Evolutionary conservation across 2,797 vertebrate genomes (phyloP), one percentile per base, ranked within the genome.

Genomic region (Notoglanidium macrostoma): DNA sequence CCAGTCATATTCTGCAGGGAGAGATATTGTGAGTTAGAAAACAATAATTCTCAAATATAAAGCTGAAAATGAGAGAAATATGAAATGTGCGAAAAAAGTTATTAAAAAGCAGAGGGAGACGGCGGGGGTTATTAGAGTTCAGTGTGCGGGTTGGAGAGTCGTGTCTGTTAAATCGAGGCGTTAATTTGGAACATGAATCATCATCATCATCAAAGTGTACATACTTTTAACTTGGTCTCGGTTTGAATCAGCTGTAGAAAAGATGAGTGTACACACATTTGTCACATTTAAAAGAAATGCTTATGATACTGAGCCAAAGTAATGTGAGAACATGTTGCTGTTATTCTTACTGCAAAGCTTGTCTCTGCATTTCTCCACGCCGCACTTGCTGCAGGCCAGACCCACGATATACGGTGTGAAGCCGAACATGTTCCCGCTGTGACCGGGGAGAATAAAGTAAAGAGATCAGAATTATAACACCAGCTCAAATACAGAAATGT

Each of bases 311-410:
- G 44, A 82, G 40, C 6, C 8, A 46, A 46, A n/a, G 17, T 63
- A 44, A 63, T 0, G 11, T 59, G 23, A 63, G 44, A 65, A 81
- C 19, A n/a, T 84, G 46, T 5, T 81, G 57, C 23, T 2, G 49
- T 21, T 70, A 8, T 85, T 87, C 92, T 89, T 89, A 92, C 91
- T 88, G 90, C 92, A 92, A 49, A 89, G 55, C 29, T 90, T 91
- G 59, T 89, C 67, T 77, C 86, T 19, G 73, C 92, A 92, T 46
- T 73, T 74, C 35, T 86, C 89, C 44, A 83, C 65, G 14, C 92
- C 85, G 78, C 92, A 92, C 17, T 77, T 65, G 17, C 86, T 88
- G 88, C 92, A 92, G 29, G 88, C 51, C 73, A 84, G 57, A 55
- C 91, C 91, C 40, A 84, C 59, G 51, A 89, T 89, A 29, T 91